Base-by-base conservation (phyloP, 2,888 invertebrate genomes). In the Scaptodrosophila latifasciaeformis region DNA sequence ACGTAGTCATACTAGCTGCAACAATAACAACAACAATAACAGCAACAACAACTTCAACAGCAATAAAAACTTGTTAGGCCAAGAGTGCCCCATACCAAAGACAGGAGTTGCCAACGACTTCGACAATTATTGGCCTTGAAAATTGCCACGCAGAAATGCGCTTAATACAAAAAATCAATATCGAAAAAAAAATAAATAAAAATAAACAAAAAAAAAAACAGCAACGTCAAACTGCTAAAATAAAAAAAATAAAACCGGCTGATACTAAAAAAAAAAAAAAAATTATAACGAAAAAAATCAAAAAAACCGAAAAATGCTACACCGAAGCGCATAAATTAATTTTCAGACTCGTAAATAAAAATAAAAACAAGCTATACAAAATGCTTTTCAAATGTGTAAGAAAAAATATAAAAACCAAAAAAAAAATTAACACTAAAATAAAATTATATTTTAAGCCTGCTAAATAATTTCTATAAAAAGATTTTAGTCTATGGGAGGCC, bases 101-200 rank as follows among this genome's bases (percentile, higher is more conserved):
- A 70, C 67, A 55, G 59, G 63, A 65, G 44, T 5, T 27, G 34
- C 45, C 42, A 10, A 7, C 40, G 18, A 40, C 40, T 6, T 29
- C n/a, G 12, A 49, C 48, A 61, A 57, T 55, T 50, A 42, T 74
- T 75, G 81, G 78, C 75, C 75, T 75, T 75, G 81, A 75, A 75
- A 78, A 72, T 64, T 53, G 67, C 75, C 67, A 61, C 75, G 75
- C 75, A 75, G 75, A 78, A 80, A 75, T 70, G 81, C 78, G 75
- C 75, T 81, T 81, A 80, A 81, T 81, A 67, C 62, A 60, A 80
- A 80, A 75, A 81, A 78, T 80, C 81, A 80, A 81, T 81, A 75
- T 59, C 63, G 67, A 67, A 56, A 61, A 68, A 43, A 67, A 53
- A 61, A 65, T 37, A 65, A 50, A 62, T 46, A 57, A 19, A 27